Conservation (phyloP, 2,113 vertebrate genomes). For the Pogonocichla stellata region DNA sequence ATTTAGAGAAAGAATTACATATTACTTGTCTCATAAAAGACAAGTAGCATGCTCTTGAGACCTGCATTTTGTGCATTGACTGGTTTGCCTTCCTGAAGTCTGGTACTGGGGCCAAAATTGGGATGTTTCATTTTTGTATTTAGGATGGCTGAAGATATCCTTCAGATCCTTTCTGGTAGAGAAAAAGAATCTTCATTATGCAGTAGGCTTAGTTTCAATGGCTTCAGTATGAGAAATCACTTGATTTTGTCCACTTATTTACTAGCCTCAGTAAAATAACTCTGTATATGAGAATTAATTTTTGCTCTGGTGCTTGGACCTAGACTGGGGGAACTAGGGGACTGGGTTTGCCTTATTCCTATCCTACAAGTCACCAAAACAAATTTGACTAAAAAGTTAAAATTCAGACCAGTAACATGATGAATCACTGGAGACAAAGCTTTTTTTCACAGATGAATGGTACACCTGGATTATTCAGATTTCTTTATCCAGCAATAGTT, state of each 20-base stretch:
- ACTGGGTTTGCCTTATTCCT: not conserved
- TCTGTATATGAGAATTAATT: not conserved
- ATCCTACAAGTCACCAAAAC: not conserved
- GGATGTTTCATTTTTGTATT: not conserved
- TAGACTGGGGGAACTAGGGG: not conserved
- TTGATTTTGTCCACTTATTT: not conserved
- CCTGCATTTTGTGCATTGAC: fast-evolving
- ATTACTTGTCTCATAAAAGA: not conserved
- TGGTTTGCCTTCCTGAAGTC: not conserved
- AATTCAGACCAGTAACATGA: not conserved
- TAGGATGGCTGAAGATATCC: not conserved
- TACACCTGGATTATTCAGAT: not conserved
- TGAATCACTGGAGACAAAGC: not conserved
- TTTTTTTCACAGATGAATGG: not conserved
- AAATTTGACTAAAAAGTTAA: not conserved
- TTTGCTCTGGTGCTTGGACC: not conserved
- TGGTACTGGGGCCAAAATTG: not conserved
- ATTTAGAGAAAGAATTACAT: not conserved
- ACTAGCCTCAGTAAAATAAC: not conserved
- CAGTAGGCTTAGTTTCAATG: not conserved
- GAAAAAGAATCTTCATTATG: not conserved
- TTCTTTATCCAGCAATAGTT: not conserved
- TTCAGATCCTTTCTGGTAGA: not conserved
- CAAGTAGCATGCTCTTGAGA: not conserved
- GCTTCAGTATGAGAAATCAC: not conserved